Conservation (phyloP, 1,140 invertebrate genomes). For the Danaus plexippus region DNA sequence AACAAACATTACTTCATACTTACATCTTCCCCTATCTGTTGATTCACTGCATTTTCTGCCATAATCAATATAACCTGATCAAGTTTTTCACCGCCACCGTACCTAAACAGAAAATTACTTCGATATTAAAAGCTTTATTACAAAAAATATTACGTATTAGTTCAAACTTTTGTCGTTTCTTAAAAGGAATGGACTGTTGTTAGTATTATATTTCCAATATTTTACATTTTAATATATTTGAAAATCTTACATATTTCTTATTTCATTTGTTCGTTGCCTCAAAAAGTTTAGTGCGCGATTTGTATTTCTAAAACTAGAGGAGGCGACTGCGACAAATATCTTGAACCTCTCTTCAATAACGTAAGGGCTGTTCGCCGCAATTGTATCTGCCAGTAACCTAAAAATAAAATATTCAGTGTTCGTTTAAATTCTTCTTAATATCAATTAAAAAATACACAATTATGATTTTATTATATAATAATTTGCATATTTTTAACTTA, state of each 20-base stretch:
- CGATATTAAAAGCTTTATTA: not conserved
- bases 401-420: slow-evolving; percentile 10
- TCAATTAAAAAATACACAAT: too few species aligned
- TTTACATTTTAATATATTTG: slow-evolving; percentile 4
- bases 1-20: slow-evolving; percentile 3
- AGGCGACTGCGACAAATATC: slow-evolving; percentile 42
- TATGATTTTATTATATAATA: too few species aligned
- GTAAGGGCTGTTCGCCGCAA: slow-evolving; percentile 32
- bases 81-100: slow-evolving; percentile 41
- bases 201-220: not conserved
- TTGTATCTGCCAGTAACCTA: slow-evolving; percentile 39
- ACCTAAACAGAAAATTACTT: slow-evolving; percentile 30
- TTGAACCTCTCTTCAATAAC: slow-evolving; percentile 35
- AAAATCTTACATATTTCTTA: slow-evolving; percentile 44
- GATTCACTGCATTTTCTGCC: slow-evolving; percentile 29
- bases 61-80: slow-evolving; percentile 37
- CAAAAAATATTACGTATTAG: not conserved
- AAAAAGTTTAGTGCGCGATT: slow-evolving; percentile 35
- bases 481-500: slow-evolving; percentile 27
- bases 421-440: too few species aligned
- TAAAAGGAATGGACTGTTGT: too few species aligned
- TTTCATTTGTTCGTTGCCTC: slow-evolving; percentile 23
- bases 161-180: not conserved
- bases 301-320: slow-evolving; percentile 32
- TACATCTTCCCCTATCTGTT: slow-evolving; percentile 2